Evolutionary conservation across 2,113 vertebrate species (phyloP).

Genomic region (Phainopepla nitens): DNA sequence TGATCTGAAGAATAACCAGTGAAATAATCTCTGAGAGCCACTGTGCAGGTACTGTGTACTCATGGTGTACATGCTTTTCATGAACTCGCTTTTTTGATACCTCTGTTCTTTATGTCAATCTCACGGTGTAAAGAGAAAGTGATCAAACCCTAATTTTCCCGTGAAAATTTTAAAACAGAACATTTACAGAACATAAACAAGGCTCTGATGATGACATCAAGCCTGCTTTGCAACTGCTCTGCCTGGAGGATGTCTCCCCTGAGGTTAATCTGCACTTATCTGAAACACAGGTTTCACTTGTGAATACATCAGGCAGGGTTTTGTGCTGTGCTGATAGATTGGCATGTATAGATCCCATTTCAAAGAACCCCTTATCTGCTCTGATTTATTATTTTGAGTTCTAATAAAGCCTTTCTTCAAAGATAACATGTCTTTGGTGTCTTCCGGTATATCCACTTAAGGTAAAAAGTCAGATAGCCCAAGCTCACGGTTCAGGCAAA

Average conservation of each 20-base stretch:
- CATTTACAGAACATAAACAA: not conserved
- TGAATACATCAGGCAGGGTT: not conserved
- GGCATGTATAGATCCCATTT: not conserved
- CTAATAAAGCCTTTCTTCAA: not conserved
- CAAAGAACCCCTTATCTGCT: slow-evolving; percentile 4
- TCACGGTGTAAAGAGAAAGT: not conserved
- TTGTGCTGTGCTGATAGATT: not conserved
- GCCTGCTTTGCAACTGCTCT: not conserved
- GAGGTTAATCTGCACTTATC: not conserved
- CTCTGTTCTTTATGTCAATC: not conserved
- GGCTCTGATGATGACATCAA: not conserved
- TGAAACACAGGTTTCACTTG: not conserved
- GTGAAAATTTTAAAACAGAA: not conserved
- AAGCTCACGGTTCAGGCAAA: not conserved
- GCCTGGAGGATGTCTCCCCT: not conserved
- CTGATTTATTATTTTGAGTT: slow-evolving; percentile 7
- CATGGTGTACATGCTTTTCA: not conserved
- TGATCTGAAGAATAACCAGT: not conserved
- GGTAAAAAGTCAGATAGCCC: not conserved
- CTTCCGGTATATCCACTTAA: not conserved
- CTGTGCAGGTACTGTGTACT: not conserved
- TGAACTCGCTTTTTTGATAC: fast-evolving
- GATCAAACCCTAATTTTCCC: not conserved
- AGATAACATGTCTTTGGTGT: not conserved
- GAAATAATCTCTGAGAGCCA: not conserved